Evolutionary conservation across 2,888 invertebrate species (phyloP), one percentile per base, ranked within the genome.

Genomic region (Lithodes maja): DNA sequence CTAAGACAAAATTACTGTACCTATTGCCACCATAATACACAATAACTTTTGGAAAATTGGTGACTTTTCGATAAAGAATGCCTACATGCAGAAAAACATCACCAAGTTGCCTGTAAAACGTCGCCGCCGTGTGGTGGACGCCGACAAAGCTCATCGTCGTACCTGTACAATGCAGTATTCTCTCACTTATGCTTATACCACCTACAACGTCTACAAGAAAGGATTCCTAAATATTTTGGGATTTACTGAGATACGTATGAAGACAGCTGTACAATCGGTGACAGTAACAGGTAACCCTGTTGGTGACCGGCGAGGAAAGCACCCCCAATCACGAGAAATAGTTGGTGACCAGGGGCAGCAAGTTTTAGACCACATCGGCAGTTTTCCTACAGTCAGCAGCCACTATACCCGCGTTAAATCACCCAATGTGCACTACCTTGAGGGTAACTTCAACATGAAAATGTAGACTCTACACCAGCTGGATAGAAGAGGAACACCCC

Each of bases 361-460:
- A 17, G 83, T 52, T n/a, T 33, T 74, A 5, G 52, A 71, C 15
- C 74, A 74, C 83, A 75, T 71, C 2, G 9, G 2, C 54, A 74
- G 15, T 50, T 74, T 83, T 49, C 83, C 83, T 2, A 53, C n/a
- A n/a, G 83, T 83, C n/a, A 52, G 5, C 50, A 52, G 52, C 17
- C 83, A 83, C 49, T 83, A 69, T 53, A 83, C 69, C 52, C 83
- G 83, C 2, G 83, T 50, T 9, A 83, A 68, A 69, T 71, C 52
- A 17, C 83, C 83, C 33, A 0, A 68, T 50, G 49, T 69, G 69
- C 52, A 7, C 53, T 83, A 83, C 53, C 53, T 83, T 2, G 71
- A 69, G 1, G 33, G 71, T 0, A 68, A 68, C 17, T 2, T 83
- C 15, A 83, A 69, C 50, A 61, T 54, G 2, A 82, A 61, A 49